phyloP scores from a whole-genome alignment of 2,888 invertebrate species.

The Apotomis capreana region DNA sequence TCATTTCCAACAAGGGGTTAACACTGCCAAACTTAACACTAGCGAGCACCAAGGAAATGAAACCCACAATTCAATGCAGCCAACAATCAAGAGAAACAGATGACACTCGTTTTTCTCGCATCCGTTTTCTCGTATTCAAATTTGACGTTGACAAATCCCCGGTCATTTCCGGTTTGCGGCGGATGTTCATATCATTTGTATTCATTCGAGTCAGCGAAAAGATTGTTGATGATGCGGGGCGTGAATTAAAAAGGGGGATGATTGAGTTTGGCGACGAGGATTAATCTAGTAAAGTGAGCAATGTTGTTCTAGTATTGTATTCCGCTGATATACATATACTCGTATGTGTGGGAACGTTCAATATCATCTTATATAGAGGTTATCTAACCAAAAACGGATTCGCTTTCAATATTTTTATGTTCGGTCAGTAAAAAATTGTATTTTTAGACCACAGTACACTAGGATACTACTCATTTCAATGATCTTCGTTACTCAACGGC shows the following conservation, averaged over 20 bases:
- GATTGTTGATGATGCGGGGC: constrained; percentile 59
- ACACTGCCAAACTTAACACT: neutral
- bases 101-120: constrained; percentile 78
- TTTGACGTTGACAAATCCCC: constrained; percentile 80
- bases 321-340: too few relatives aligned
- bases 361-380: too few relatives aligned
- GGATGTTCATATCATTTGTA: constrained; percentile 79
- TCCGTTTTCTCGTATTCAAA: constrained; percentile 77
- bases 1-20: constrained; percentile 22
- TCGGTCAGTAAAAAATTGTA: too few relatives aligned
- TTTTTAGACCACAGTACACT: too few relatives aligned
- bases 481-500: too few relatives aligned
- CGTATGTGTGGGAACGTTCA: too few relatives aligned
- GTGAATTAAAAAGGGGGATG: constrained; percentile 57
- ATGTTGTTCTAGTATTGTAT: constrained; percentile 17
- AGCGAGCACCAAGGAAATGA: constrained; percentile 44
- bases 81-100: constrained; percentile 61
- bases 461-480: too few relatives aligned
- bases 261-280: constrained; percentile 43
- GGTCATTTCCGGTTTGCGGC: constrained; percentile 70
- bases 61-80: constrained; percentile 43
- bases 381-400: too few relatives aligned
- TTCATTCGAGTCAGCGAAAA: constrained; percentile 72
- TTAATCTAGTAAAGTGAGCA: constrained; percentile 29
- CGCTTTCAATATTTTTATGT: too few relatives aligned